Evolutionary conservation across 2,888 invertebrate species (phyloP), one percentile per base, ranked within the genome.

Genomic region (Atrina japonica): DNA sequence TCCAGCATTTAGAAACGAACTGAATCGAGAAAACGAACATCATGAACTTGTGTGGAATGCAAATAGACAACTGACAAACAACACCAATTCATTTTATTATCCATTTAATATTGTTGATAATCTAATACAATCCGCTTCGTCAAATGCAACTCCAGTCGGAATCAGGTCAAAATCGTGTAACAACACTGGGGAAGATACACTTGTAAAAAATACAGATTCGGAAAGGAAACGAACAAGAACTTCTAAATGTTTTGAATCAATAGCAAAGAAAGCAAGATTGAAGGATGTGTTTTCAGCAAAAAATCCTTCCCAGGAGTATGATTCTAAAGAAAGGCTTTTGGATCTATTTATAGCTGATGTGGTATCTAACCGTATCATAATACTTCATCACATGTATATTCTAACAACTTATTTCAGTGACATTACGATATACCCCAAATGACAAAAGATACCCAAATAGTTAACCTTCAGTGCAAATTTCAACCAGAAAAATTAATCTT

Each of bases 311-410:
- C 21, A 61, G 50, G 65, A 59, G n/a, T 56, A 61, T 11, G 25
- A 55, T 29, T 18, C 65, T 25, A 67, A 70, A 52, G 80, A 81
- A 53, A 66, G 78, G 29, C 74, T 81, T 25, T 70, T 86, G 21
- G 87, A 87, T 52, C 56, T 73, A 23, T 82, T 87, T 47, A 82
- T 87, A 63, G 78, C 84, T 55, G 87, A 87, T 64, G 77, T 87
- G 75, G 83, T 50, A 66, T 40, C 18, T 11, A 27, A 18, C 29
- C 49, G 7, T 56, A 6, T 29, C 45, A 25, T 18, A 21, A n/a
- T 21, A 6, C n/a, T n/a, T n/a, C 16, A 29, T 6, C 18, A 53
- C 40, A 41, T 45, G 0, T 40, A 65, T 41, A 0, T n/a, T 11
- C 21, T 41, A 9, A 35, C n/a, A 41, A 18, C 29, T 56, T 29